Evolutionary conservation across 2,797 vertebrate genomes (phyloP).

Genomic region (Salarias fasciatus): DNA sequence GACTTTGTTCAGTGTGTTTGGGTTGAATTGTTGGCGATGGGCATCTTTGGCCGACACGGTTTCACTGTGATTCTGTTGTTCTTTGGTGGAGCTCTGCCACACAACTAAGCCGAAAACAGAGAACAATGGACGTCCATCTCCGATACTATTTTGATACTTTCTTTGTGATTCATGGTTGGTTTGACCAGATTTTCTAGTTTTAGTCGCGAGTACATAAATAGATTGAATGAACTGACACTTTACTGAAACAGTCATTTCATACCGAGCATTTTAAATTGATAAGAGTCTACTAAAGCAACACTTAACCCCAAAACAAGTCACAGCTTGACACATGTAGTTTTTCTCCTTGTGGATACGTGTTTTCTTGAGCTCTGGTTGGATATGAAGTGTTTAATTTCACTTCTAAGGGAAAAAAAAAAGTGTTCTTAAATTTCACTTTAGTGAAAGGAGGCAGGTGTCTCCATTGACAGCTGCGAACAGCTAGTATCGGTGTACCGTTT

Average conservation of each 20-base stretch:
- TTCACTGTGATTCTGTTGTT: slow-evolving; percentile 20
- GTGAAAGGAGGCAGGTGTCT: slow-evolving; percentile 18
- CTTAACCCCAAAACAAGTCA: neutral
- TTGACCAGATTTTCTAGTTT: neutral
- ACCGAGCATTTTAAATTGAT: neutral
- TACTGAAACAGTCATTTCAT: too few species aligned
- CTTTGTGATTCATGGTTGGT: neutral
- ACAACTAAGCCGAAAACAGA: neutral
- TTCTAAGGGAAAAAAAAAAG: slow-evolving; percentile 7
- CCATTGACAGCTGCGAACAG: slow-evolving; percentile 27
- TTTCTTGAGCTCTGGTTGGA: slow-evolving; percentile 4
- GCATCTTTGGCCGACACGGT: slow-evolving; percentile 10
- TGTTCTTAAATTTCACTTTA: slow-evolving; percentile 23
- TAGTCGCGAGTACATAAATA: neutral
- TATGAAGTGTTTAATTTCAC: slow-evolving; percentile 12
- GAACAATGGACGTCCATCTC: slow-evolving; percentile 2
- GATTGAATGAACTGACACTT: too few species aligned
- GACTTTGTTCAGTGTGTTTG: slow-evolving; percentile 9
- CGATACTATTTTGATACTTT: neutral
- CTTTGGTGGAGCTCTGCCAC: neutral
- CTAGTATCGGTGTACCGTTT: slow-evolving; percentile 15
- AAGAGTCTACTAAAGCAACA: neutral
- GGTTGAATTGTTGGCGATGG: slow-evolving; percentile 38
- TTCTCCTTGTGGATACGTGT: slow-evolving; percentile 1
- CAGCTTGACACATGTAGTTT: neutral